A percentile compares a stretch with the other conserved stretches of the same genome.
Evolutionary conservation across 2,113 vertebrate species (phyloP).

Genomic region (Aleadryas rufinucha): DNA sequence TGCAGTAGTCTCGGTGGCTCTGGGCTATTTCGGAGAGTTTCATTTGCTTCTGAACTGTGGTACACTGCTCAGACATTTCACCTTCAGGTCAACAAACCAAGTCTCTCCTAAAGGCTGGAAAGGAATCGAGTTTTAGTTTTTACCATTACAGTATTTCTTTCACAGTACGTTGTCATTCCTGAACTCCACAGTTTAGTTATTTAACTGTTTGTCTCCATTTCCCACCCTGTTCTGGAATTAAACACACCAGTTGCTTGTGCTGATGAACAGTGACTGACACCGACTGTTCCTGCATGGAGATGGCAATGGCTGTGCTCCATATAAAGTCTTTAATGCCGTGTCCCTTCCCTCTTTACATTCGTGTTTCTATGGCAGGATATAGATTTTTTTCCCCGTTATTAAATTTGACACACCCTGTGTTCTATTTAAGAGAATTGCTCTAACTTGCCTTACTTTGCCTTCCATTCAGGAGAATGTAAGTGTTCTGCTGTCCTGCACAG

Average conservation of each 20-base stretch:
- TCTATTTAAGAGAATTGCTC: background rate
- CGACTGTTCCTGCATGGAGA: rapidly evolving
- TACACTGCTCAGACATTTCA: background rate
- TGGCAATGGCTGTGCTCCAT: background rate
- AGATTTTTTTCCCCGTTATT: background rate
- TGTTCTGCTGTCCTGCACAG: background rate
- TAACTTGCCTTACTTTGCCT: background rate
- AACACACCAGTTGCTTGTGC: background rate
- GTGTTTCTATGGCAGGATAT: background rate
- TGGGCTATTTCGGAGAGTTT: background rate
- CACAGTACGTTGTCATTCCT: background rate
- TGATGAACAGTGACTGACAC: rapidly evolving
- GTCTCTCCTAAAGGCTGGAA: background rate
- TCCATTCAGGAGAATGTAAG: background rate
- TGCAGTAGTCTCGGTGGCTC: background rate
- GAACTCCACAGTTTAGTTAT: background rate
- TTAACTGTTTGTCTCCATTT: background rate
- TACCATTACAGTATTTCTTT: background rate
- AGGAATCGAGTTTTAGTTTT: background rate
- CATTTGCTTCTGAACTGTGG: background rate
- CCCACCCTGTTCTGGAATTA: background rate
- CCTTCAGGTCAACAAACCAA: background rate
- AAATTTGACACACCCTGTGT: background rate
- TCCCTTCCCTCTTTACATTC: background rate
- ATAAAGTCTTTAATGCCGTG: background rate